Evolutionary conservation across 2,888 invertebrate species (phyloP), one percentile per base, ranked within the genome.

Genomic region (Petrophora chlorosata): DNA sequence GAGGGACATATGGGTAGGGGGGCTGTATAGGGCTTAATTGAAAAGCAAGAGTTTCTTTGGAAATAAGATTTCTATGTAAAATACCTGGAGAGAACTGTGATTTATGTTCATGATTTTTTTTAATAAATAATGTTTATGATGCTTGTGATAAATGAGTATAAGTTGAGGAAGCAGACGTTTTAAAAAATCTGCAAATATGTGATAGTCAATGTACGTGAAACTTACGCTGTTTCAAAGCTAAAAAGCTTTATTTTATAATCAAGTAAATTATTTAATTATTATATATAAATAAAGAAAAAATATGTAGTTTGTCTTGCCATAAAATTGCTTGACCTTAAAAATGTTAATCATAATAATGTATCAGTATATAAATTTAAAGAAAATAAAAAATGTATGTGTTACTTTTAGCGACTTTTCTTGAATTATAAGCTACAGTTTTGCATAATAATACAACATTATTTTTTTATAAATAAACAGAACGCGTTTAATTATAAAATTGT

Each of bases 181-280:
- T 70, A 2, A 53, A 73, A 70, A 63, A 65, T 71, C 69, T 63
- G 26, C 43, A 38, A 52, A 29, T n/a, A n/a, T 73, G 73, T 76
- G 76, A 77, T 77, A 75, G 63, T 68, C 62, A 60, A 50, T 54
- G 54, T 49, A 52, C 56, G 46, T 60, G 48, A 30, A 57, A 59
- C 53, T 42, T 48, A 38, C n/a, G 30, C 14, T 22, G n/a, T 28
- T n/a, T 28, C n/a, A 10, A 41, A 53, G 59, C 54, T 63, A 55
- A 55, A 55, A 50, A 61, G 56, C 58, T 59, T 48, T 44, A 45
- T 51, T 44, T 56, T 59, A 28, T 45, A 44, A 48, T 59, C 61
- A 47, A 43, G 35, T 61, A 60, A 57, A 58, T 40, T 8, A 32
- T 25, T 17, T 15, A 25, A 8, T 13, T 13, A 12, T 19, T 8